Base-by-base conservation (phyloP, 2,888 invertebrate genomes). In the Dasypolia templi region DNA sequence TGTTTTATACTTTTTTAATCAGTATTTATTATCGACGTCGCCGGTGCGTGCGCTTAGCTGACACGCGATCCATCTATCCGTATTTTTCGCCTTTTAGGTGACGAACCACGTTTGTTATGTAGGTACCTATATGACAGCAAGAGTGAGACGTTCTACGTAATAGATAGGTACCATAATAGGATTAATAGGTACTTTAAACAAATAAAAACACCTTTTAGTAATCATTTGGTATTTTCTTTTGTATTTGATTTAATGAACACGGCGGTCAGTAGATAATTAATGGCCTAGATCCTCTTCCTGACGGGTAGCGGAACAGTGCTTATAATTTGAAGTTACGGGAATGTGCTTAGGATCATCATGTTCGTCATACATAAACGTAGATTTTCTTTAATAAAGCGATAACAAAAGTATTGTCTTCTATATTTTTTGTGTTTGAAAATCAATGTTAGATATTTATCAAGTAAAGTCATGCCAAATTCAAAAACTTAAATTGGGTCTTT, bases 11-110 rank as follows among this genome's bases (percentile, higher is more conserved):
- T 72, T 78, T 84, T 81, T 78, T 69, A 5, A 53, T 55, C 12
- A 29, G 51, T 72, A 82, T 77, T 80, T 77, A 67, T 73, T 77
- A 72, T 76, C 72, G 51, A 35, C 65, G 26, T 63, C 26, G 68
- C 11, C 29, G 22, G 62, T 82, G 89, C 87, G 86, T 88, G 87
- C 59, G 76, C 32, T 59, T n/a, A 55, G 29, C 55, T 72, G 17
- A 55, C 89, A 89, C 83, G 89, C 90, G 62, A 88, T 67, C 62
- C 22, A 68, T 75, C 64, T 81, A 88, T 89, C 87, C 88, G 78
- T 85, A 82, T 82, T 79, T 29, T 76, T 71, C 82, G n/a, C 78
- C 81, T 79, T 86, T 85, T 77, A 77, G 77, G 79, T 55, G 56
- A 61, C 35, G 12, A 72, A 74, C 46, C 66, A 44, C 29, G 56